Conservation (phyloP, 1,140 invertebrate species). For the Micrasema minimum region DNA sequence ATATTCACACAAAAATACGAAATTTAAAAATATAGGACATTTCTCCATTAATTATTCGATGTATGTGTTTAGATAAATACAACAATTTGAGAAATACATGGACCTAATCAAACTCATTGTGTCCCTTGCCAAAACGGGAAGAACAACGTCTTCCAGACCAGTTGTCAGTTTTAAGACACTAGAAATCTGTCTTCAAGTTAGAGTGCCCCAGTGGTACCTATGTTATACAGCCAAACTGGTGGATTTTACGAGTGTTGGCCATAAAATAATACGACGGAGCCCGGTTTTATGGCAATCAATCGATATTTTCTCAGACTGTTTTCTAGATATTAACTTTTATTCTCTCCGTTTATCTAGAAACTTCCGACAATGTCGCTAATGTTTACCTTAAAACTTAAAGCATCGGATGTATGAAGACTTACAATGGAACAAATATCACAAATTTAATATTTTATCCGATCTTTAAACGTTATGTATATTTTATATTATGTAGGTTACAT, state of each 20-base stretch:
- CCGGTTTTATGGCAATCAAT: conserved; percentile 20
- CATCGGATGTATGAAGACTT: too few relatives aligned
- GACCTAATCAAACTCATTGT: background rate
- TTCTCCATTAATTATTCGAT: too few relatives aligned
- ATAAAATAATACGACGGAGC: conserved; percentile 25
- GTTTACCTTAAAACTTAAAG: too few relatives aligned
- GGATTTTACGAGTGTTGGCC: conserved; percentile 22
- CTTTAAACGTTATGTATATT: too few relatives aligned
- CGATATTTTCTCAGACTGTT: conserved; percentile 26
- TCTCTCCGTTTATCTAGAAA: conserved; percentile 1
- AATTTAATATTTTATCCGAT: too few relatives aligned
- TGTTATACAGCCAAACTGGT: conserved; percentile 8
- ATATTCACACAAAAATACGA: too few relatives aligned
- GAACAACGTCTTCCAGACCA: background rate
- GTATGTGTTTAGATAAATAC: background rate
- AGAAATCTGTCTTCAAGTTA: background rate
- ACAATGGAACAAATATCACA: too few relatives aligned
- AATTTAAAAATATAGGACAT: background rate
- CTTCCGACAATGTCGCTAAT: too few relatives aligned
- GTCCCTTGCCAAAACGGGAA: background rate
- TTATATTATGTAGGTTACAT: too few relatives aligned
- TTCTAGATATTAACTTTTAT: conserved; percentile 23
- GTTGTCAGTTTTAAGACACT: background rate
- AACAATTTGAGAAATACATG: background rate
- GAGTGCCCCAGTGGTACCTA: background rate